Evolutionary conservation across 2,113 vertebrate genomes (phyloP).

Genomic region (Galeopterus variegatus): DNA sequence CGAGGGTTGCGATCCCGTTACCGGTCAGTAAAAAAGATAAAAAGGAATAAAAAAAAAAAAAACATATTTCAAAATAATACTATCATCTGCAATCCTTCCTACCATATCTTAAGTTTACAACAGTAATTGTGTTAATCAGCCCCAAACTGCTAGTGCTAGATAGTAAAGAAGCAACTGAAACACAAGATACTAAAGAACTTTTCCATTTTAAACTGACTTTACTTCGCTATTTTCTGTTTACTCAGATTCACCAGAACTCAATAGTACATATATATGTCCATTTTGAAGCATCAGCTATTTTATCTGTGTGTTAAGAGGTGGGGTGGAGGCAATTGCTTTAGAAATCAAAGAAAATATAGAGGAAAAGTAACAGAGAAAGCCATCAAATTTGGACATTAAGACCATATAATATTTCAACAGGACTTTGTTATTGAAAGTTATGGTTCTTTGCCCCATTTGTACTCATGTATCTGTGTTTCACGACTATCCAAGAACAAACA

Average conservation of each 20-base stretch:
- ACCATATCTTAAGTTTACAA: background rate
- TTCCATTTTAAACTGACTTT: background rate
- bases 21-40: too few species aligned
- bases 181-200: background rate
- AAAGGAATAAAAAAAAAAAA: too few species aligned
- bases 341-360: background rate
- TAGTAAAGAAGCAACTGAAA: background rate
- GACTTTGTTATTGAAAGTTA: background rate
- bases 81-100: background rate
- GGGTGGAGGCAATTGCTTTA: background rate
- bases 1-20: too few species aligned
- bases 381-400: conserved; percentile 29
- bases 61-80: background rate
- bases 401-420: background rate
- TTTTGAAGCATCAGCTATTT: too few species aligned
- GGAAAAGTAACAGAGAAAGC: background rate
- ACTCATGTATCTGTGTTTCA: background rate
- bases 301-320: background rate
- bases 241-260: background rate
- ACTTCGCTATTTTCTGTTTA: background rate
- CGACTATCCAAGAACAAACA: background rate
- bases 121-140: background rate
- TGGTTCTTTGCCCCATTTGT: background rate
- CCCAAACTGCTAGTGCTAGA: background rate
- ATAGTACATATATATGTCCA: background rate